phyloP scores from a whole-genome alignment of 2,113 vertebrate genomes.

The Raja brachyura region DNA sequence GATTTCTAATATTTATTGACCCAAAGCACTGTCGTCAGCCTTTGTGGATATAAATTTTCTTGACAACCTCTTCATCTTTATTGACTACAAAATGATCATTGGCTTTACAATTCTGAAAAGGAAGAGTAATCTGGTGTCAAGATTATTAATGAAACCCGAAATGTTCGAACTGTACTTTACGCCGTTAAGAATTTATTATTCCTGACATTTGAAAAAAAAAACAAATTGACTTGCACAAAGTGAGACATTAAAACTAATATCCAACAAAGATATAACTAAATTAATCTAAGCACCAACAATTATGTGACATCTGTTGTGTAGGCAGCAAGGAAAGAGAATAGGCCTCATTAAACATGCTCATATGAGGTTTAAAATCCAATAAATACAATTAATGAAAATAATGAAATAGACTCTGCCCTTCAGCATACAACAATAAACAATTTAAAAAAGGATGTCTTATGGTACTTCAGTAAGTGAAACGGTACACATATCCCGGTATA shows the following conservation, averaged over 20 bases:
- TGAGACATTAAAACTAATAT: constrained; percentile 37
- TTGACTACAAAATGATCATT: not conserved
- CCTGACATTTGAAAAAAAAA: not conserved
- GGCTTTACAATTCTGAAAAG: not conserved
- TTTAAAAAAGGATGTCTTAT: not conserved
- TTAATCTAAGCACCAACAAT: constrained; percentile 37
- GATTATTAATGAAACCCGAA: not conserved
- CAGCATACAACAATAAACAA: not conserved
- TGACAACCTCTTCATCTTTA: constrained; percentile 22
- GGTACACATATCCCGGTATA: too few relatives aligned
- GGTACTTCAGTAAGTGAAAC: too few relatives aligned
- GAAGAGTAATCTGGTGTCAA: not conserved
- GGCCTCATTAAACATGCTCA: not conserved
- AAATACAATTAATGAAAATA: not conserved
- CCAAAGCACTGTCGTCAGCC: not conserved
- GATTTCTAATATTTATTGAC: not conserved
- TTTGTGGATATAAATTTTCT: not conserved
- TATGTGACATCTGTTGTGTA: constrained; percentile 48
- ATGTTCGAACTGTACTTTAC: not conserved
- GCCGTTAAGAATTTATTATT: not conserved
- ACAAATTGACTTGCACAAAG: constrained; percentile 15
- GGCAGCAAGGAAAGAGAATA: constrained; percentile 40
- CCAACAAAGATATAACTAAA: constrained; percentile 36
- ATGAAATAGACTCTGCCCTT: not conserved
- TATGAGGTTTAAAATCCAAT: not conserved